These are phyloP conservation scores for Aspidiotus destructor DNA, from an alignment of 2,888 invertebrate genomes.

Conservation along the genomic window DNA sequence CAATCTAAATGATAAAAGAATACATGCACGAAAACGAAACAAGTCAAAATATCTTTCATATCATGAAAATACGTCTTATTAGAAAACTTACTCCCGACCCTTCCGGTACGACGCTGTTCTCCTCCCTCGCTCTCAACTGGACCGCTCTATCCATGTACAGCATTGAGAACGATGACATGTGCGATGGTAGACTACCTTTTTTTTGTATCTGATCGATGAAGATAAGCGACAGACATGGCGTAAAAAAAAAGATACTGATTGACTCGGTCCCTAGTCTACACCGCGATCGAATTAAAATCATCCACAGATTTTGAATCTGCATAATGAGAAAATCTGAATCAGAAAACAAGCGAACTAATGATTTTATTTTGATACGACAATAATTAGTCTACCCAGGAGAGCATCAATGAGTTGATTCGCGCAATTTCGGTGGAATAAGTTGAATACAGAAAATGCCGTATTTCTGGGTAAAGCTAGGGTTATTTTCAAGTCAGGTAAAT, in stretches of 20 bases:
- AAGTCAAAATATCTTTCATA: too few species aligned
- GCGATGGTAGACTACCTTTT: conserved; percentile 59
- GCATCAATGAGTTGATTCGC: conserved; percentile 60
- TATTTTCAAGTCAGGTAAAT: conserved; percentile 52
- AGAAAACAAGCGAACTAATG: too few species aligned
- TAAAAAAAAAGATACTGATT: conserved; percentile 76
- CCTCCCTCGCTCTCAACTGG: conserved; percentile 61
- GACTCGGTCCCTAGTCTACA: conserved; percentile 60
- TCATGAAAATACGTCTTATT: neutral
- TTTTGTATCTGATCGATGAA: conserved; percentile 63
- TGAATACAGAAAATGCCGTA: conserved; percentile 66
- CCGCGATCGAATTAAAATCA: conserved; percentile 61
- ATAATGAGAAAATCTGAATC: conserved; percentile 24
- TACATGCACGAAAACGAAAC: neutral
- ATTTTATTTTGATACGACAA: too few species aligned
- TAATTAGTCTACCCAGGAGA: conserved; percentile 49
- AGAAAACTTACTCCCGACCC: conserved; percentile 51
- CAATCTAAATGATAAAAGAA: conserved; percentile 45
- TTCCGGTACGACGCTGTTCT: conserved; percentile 52
- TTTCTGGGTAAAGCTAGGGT: conserved; percentile 54
- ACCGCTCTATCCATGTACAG: conserved; percentile 64
- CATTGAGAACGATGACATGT: conserved; percentile 69
- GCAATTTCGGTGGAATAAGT: conserved; percentile 59
- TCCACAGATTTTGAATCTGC: conserved; percentile 60
- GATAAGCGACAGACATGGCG: conserved; percentile 61